Evolutionary conservation across 1,140 invertebrate species (phyloP), one percentile per base, ranked within the genome.

Genomic region (Dolichoris vasculosae): DNA sequence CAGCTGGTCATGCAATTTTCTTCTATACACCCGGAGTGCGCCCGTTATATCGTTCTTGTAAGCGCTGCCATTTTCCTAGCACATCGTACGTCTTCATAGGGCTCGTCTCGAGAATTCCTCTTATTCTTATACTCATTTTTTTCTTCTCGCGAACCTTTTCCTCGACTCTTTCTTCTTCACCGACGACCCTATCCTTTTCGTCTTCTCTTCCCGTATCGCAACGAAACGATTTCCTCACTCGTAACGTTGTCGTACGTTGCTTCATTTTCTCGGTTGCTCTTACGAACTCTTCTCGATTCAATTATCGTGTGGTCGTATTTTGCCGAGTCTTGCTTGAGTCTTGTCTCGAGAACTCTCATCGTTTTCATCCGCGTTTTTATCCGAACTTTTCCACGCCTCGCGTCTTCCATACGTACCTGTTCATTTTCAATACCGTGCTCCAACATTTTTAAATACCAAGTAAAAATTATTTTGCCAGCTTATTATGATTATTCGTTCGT

Each of bases 31-130:
- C 38, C 2, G 13, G 13, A 0, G 13, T 23, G 46, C 69, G 35
- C 35, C 84, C 84, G 80, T 78, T 86, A 86, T 23, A 82, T 69
- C 30, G 73, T 73, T 64, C 73, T 64, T 48, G 75, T 63, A 79
- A 81, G 64, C 81, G 67, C 38, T 83, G 69, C 80, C 81, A 86
- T 86, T 83, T 86, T 83, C 73, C 43, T 40, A 81, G 75, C 85
- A 75, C 75, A 67, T 82, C 85, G 75, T 86, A 86, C 85, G 51
- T 86, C 85, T 83, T 83, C 81, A 73, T 83, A 69, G 26, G 48
- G 43, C 64, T 43, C 11, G 32, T 32, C 17, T 23, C 32, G 32
- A 20, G 7, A 2, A 17, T 43, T 51, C 26, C 64, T 43, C 79
- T 17, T 26, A 2, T 32, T 35, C 48, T 59, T 17, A 26, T 75